These are phyloP conservation scores for Synanthedon andrenaeformis DNA, from an alignment of 2,888 invertebrate species.

Conservation along the genomic window DNA sequence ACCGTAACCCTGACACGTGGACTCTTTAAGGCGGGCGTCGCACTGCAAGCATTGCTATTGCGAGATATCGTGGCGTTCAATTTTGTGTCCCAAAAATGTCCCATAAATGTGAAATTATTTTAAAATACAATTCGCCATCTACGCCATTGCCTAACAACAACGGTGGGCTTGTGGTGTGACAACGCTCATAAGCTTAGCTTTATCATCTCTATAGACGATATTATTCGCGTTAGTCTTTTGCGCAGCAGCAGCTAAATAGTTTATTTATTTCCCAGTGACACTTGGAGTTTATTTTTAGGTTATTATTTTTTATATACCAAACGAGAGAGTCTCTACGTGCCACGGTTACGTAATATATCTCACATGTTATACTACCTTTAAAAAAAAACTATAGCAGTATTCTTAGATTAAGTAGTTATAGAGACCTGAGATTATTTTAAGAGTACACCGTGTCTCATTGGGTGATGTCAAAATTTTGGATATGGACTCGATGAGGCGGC, in stretches of 20 bases:
- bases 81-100: too few relatives aligned
- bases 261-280: background rate
- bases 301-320: background rate
- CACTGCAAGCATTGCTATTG: too few relatives aligned
- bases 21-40: constrained; percentile 8
- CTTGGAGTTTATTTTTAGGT: background rate
- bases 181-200: too few relatives aligned
- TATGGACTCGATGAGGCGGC: background rate
- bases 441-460: constrained; percentile 15
- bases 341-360: constrained; percentile 47
- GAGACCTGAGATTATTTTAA: constrained; percentile 55
- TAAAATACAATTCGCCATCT: too few relatives aligned
- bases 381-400: constrained; percentile 53
- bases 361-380: constrained; percentile 51
- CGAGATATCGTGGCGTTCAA: too few relatives aligned
- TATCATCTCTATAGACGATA: too few relatives aligned
- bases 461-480: constrained; percentile 1
- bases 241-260: too few relatives aligned
- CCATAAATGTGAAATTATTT: too few relatives aligned
- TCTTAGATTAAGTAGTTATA: constrained; percentile 62
- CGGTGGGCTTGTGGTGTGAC: too few relatives aligned
- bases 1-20: constrained; percentile 38
- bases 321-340: constrained; percentile 20
- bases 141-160: too few relatives aligned
- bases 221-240: too few relatives aligned